These are phyloP conservation scores for Dicerorhinus sumatrensis DNA, from an alignment of 2,113 vertebrate genomes.

Conservation along the genomic window DNA sequence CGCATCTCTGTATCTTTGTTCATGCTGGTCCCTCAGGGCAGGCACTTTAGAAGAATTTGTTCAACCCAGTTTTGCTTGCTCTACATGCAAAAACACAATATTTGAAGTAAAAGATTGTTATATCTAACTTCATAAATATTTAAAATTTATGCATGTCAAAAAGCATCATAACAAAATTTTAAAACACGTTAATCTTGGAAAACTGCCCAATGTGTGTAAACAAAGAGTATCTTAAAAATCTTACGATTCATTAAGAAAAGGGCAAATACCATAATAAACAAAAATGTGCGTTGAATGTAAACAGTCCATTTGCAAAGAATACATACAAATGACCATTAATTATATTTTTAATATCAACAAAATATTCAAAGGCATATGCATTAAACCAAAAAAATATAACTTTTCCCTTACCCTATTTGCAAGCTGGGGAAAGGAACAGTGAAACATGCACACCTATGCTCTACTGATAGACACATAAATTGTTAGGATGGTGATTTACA, in stretches of 20 bases:
- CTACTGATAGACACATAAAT: neutral
- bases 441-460: neutral
- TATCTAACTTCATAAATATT: slow-evolving; percentile 26
- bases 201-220: neutral
- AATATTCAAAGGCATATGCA: neutral
- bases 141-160: neutral
- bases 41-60: neutral
- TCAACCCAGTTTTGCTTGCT: neutral
- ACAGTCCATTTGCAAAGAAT: neutral
- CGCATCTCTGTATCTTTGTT: neutral
- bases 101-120: slow-evolving; percentile 1
- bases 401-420: neutral
- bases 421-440: neutral
- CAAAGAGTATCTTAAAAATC: neutral
- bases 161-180: neutral
- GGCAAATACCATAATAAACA: neutral
- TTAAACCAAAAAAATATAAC: slow-evolving; percentile 7
- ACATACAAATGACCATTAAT: neutral
- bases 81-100: neutral
- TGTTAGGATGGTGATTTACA: neutral
- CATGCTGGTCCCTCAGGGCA: neutral
- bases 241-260: neutral
- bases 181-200: neutral
- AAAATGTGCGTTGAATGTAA: neutral
- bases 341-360: slow-evolving; percentile 6